Base-by-base conservation (phyloP, 2,113 vertebrate genomes). In the Pardalotus punctatus region DNA sequence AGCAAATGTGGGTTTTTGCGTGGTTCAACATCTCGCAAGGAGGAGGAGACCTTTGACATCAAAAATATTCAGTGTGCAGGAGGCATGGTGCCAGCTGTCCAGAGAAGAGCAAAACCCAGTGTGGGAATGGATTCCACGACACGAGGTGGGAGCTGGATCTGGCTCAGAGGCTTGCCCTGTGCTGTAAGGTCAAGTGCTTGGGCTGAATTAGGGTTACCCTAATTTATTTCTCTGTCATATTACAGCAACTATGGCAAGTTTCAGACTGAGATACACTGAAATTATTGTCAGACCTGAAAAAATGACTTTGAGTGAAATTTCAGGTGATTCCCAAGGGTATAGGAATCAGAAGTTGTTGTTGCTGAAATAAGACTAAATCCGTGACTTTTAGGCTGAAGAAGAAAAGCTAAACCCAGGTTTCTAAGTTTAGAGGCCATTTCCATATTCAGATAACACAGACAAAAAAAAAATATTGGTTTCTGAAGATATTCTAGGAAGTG, bases 251-350 rank as follows among this genome's bases (percentile, higher is more conserved):
- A 38, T 3, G 16, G 3, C 27, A 72, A 31, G 33, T 79, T 86
- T 27, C 72, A 48, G 31, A 25, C 38, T 0, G 0, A 81, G 22
- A n/a, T 60, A 36, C 11, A 12, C 13, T 28, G 27, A 64, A 81
- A 47, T 47, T 43, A 9, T 36, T 13, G 17, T 43, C 33, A 79
- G 31, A 57, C 10, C 5, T 76, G 43, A 42, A 58, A 85, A 79
- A 70, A 79, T 7, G 1, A 31, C 21, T 50, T 70, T 14, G 17
- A 48, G 42, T 54, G 22, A 73, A 43, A 88, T 67, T 90, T 93
- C 36, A 67, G 33, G 33, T 80, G 17, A 35, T 81, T 71, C n/a
- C 43, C 17, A 76, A 80, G 19, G 10, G 57, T 56, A 4, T 19
- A 60, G 27, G 47, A 73, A 31, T 64, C 47, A 27, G 13, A 1